Evolutionary conservation across 2,113 vertebrate genomes (phyloP), one percentile per base, ranked within the genome.

Genomic region (Melospiza georgiana): DNA sequence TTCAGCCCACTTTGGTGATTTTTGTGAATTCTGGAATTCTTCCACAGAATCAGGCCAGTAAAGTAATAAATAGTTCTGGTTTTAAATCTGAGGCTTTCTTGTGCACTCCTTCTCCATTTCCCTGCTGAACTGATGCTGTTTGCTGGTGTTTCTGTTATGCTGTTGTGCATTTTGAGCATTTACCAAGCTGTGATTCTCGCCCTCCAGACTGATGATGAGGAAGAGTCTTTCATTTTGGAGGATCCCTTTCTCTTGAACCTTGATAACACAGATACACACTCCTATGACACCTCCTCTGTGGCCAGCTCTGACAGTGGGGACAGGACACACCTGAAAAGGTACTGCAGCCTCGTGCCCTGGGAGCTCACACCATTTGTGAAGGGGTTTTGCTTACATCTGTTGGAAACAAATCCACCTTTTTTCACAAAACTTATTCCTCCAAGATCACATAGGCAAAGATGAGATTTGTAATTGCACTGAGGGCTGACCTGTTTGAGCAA

Each of bases 241-340:
- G 99, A 99, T 96, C 99, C 99, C 5, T 99, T 98, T 22, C 94
- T 99, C 55, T 91, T 99, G 75, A 99, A 99, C 90, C 96, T 99
- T 1, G 99, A 99, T 91, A 98, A 98, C 94, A 98, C 98, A 4
- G 99, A 99, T 15, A 95, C 99, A 19, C 98, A 99, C 94, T 99
- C 99, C 57, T 99, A 99, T 17, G 99, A 99, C 93, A 99, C 99
- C 2, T 99, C 99, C 10, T 99, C 99, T 37, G 97, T 99, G 79
- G 99, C 99, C 65, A 99, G 99, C 97, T 99, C 99, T 41, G 99
- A 99, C 97, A 99, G 99, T 3, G 99, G 99, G 59, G 99, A 99
- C 96, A 98, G 99, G 30, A 97, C 98, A 9, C 98, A 99, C 93
- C 95, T 99, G 59, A 99, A 99, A 97, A 98, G 99, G 99, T 98